Evolutionary conservation across 1,140 invertebrate species (phyloP).

Genomic region (Hypsibius dujardini): DNA sequence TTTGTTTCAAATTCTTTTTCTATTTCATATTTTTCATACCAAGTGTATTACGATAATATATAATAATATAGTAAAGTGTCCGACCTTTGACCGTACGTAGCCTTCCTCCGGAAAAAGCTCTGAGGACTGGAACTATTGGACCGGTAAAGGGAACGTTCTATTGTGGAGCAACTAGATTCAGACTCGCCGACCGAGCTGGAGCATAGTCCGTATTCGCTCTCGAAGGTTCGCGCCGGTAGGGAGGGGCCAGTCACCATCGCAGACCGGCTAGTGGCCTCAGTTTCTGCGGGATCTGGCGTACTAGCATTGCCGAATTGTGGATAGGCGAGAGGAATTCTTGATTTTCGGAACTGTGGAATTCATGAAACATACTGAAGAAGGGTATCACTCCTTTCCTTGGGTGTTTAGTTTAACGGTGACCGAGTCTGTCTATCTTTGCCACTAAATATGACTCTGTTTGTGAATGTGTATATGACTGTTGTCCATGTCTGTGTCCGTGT

Average conservation of each 20-base stretch:
- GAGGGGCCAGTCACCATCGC: neutral
- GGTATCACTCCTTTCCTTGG: neutral
- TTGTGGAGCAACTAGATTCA: neutral
- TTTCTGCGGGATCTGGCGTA: neutral
- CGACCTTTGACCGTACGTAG: neutral
- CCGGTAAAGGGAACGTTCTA: neutral
- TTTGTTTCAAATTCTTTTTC: too few species aligned
- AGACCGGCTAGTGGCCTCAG: neutral
- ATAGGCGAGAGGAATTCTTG: constrained; percentile 8
- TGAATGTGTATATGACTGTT: too few species aligned
- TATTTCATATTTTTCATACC: too few species aligned
- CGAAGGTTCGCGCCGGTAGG: constrained; percentile 8
- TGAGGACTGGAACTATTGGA: too few species aligned
- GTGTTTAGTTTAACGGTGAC: neutral
- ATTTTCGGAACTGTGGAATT: constrained; percentile 12
- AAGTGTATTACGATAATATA: too few species aligned
- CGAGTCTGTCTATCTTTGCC: too few species aligned
- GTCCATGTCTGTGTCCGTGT: too few species aligned
- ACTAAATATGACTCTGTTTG: too few species aligned
- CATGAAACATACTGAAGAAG: neutral
- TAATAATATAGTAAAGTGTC: too few species aligned
- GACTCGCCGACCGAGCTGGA: neutral
- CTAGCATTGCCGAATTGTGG: constrained; percentile 13
- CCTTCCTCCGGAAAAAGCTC: neutral
- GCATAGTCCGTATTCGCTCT: constrained; percentile 12